phyloP scores from a whole-genome alignment of 2,797 vertebrate genomes.

The Tapirus indicus region DNA sequence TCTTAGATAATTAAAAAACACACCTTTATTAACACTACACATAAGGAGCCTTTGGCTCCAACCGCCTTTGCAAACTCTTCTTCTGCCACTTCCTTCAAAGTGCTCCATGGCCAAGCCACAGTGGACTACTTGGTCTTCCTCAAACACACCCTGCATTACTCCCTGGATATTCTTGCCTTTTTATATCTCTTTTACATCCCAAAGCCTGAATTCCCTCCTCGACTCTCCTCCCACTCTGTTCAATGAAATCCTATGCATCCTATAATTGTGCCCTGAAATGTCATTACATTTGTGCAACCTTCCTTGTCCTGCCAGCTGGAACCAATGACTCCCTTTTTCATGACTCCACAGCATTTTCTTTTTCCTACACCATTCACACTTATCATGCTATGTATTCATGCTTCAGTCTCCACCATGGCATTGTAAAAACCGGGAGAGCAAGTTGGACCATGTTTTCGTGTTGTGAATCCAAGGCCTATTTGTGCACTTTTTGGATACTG shows the following conservation, averaged over 20 bases:
- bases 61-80: neutral
- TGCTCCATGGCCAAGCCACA: neutral
- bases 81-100: neutral
- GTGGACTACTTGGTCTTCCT: neutral
- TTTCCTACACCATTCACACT: neutral
- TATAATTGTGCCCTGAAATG: neutral
- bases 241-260: neutral
- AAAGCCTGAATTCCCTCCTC: neutral
- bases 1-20: neutral
- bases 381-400: neutral
- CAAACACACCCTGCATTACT: neutral
- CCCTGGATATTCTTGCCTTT: neutral
- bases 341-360: fast-evolving
- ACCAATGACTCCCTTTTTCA: neutral
- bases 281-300: neutral
- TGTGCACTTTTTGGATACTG: neutral
- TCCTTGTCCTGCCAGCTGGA: neutral
- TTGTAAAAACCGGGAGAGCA: neutral
- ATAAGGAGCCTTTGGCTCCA: neutral
- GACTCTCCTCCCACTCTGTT: neutral
- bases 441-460: neutral
- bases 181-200: neutral
- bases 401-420: neutral
- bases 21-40: neutral
- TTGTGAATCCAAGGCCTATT: neutral